Evolutionary conservation across 2,113 vertebrate species (phyloP), one percentile per base, ranked within the genome.

Genomic region (Microcebus lehilahytsara): DNA sequence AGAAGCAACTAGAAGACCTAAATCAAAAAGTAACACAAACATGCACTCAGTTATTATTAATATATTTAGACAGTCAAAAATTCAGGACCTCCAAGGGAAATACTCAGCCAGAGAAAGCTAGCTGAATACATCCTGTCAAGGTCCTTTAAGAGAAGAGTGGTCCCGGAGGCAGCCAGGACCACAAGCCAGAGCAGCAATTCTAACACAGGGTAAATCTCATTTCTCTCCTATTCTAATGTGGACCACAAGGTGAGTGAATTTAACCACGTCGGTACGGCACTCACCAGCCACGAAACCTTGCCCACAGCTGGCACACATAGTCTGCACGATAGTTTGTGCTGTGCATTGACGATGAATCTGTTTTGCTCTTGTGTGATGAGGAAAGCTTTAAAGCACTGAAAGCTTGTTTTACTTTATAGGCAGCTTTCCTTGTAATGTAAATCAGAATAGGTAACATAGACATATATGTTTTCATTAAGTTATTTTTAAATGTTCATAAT

Each of bases 1-100:
- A 89, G 49, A 90, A 90, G n/a, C 56, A 93, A 88, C 72, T 75
- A 78, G 58, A 91, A 96, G 74, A 64, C 34, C 62, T 83, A 67
- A 66, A 91, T 85, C 4, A 51, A 94, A 95, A 85, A 94, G 66
- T 32, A 95, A 69, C 56, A 80, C 40, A 94, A 89, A 62, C 12
- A 62, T 77, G 19, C 34, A 67, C 13, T 97, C 80, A 90, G 51
- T 64, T 85, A 85, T 95, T 62, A 56, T 30, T 83, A 71, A 85
- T 32, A 53, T 64, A 64, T 67, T 58, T 56, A 93, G 27, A 67
- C 0, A 84, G 58, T 6, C 53, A 64, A n/a, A 95, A 88, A 34
- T 46, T 30, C 67, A 64, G 64, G 23, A 20, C 40, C 77, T 95
- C 53, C 37, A 77, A 92, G 53, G 40, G 40, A 83, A 96, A 91